Base-by-base conservation (phyloP, 2,113 vertebrate species). In the Condylura cristata region DNA sequence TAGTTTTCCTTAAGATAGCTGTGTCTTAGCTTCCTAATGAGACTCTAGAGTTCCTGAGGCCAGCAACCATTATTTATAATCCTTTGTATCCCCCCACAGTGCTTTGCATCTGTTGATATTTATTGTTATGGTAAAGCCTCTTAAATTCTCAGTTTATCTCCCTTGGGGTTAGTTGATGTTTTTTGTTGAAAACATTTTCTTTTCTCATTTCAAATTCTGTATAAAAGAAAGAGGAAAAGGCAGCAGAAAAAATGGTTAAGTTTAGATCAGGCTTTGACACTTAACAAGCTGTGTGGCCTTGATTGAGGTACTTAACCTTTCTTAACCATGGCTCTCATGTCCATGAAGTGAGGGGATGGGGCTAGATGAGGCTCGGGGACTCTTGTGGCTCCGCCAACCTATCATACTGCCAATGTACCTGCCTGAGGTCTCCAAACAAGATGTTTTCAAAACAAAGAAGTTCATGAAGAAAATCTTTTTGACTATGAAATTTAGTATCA, bases 101-200 rank as follows among this genome's bases (percentile, higher is more conserved):
- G 8, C 60, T 75, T 84, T 76, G 8, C 18, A 48, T 17, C 79
- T 79, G 71, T 71, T 97, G 86, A n/a, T 96, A 34, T 83, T 95
- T 96, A 81, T 80, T 81, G 24, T 86, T 90, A 10, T 24, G 41
- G 90, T 78, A 93, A 89, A 78, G 26, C 72, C 60, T 89, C n/a
- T 94, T 93, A 53, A 91, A 84, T 87, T 84, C 71, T 87, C 58
- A 61, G 3, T 3, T 83, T 90, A 72, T 60, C 46, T 76, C n/a
- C n/a, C 17, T 22, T 80, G 48, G 37, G n/a, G n/a, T 83, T 82
- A 63, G 72, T 86, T 96, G 44, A 18, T 85, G 46, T 51, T 89
- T 94, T 89, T 78, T 48, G 8, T 65, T 89, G 86, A 91, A 95
- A 39, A 48, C n/a, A 72, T 71, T 89, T 76, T 48, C 5, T 63